These are phyloP conservation scores for Bacillus rossius DNA, from an alignment of 1,140 invertebrate species.

Conservation along the genomic window DNA sequence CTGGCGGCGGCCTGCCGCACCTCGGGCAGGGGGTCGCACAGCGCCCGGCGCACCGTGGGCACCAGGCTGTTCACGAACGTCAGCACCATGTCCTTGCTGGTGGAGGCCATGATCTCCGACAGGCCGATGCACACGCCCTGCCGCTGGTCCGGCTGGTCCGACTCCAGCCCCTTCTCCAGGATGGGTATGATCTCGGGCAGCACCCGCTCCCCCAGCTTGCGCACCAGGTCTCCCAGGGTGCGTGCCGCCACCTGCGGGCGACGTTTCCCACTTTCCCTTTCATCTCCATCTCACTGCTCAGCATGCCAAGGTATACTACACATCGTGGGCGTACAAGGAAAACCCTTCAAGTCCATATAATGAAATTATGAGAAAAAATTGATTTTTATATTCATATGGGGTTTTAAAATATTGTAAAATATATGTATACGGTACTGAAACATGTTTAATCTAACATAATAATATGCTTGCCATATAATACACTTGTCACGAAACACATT, in stretches of 20 bases:
- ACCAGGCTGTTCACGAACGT: constrained; percentile 93
- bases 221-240: constrained; percentile 94
- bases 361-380: too few relatives aligned
- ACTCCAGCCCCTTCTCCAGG: constrained; percentile 87
- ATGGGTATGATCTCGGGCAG: constrained; percentile 98
- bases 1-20: constrained; percentile 92
- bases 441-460: too few relatives aligned
- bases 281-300: too few relatives aligned
- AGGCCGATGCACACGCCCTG: constrained; percentile 98
- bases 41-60: constrained; percentile 90
- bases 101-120: constrained; percentile 96
- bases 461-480: too few relatives aligned
- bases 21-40: constrained; percentile 89
- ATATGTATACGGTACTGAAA: too few relatives aligned
- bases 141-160: constrained; percentile 84
- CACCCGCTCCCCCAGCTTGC: constrained; percentile 96
- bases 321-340: too few relatives aligned
- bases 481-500: too few relatives aligned
- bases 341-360: too few relatives aligned
- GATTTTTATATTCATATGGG: too few relatives aligned
- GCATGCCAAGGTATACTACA: too few relatives aligned
- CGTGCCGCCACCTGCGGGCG: constrained; percentile 79
- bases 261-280: too few relatives aligned
- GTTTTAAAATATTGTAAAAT: too few relatives aligned
- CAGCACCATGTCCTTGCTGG: constrained; percentile 90